phyloP scores from a whole-genome alignment of 2,113 vertebrate genomes.

The Hipposideros armiger region DNA sequence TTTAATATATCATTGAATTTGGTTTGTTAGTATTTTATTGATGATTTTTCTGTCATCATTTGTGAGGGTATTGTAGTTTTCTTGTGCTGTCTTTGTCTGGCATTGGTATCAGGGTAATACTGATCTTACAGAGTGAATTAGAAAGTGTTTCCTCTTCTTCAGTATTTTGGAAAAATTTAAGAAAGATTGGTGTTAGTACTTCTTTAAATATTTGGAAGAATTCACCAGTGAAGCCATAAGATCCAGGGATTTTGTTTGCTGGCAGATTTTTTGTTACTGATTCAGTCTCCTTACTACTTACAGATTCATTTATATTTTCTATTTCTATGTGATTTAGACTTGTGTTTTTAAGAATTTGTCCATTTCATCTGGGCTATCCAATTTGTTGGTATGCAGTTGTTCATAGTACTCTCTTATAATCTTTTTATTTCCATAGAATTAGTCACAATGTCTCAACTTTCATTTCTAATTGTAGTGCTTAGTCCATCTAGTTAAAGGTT shows the following conservation, averaged over 20 bases:
- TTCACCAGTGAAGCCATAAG: no score
- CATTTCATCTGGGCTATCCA: neutral
- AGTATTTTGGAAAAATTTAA: no score
- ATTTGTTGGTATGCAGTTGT: neutral
- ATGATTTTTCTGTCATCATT: neutral
- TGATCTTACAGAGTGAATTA: neutral
- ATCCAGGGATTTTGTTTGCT: no score
- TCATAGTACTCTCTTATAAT: neutral
- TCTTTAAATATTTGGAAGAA: no score
- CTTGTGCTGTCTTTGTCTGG: neutral
- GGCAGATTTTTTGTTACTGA: neutral
- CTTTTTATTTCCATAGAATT: neutral
- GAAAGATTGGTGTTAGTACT: no score
- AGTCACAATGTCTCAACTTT: neutral
- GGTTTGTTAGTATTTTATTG: neutral
- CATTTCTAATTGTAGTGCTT: neutral
- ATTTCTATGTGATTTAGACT: neutral
- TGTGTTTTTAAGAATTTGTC: neutral
- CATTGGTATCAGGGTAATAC: neutral
- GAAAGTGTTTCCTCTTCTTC: no score
- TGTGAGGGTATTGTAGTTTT: neutral
- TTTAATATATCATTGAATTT: neutral
- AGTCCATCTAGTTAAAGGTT: neutral
- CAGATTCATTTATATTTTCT: neutral
- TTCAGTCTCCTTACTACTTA: neutral